Evolutionary conservation across 2,113 vertebrate genomes (phyloP).

Genomic region (Oryzias melastigma): DNA sequence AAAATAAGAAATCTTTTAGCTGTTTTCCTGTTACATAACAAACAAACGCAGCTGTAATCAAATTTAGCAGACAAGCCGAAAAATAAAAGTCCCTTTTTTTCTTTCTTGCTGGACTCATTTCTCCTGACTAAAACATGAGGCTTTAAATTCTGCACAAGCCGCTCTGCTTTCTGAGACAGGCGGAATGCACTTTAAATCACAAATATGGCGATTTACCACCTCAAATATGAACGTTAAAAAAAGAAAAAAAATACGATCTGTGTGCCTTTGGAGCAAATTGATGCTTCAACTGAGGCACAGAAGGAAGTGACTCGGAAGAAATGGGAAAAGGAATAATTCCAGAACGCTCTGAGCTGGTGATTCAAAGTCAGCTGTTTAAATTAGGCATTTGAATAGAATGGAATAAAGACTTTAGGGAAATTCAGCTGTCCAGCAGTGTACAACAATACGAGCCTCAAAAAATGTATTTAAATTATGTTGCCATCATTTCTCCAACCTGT

Average conservation of each 20-base stretch:
- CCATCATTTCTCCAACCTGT: no score
- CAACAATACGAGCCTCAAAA: no score
- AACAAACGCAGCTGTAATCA: constrained; percentile 6
- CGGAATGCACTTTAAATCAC: constrained; percentile 55
- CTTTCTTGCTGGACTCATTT: constrained; percentile 31
- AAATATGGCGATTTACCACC: constrained; percentile 22
- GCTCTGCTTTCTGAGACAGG: constrained; percentile 33
- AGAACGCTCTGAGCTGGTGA: no score
- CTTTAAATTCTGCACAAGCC: constrained; percentile 45
- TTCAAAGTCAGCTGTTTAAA: no score
- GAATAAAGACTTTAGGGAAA: no score
- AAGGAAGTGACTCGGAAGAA: constrained; percentile 2
- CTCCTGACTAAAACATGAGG: constrained; percentile 57
- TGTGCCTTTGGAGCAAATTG: constrained; percentile 18
- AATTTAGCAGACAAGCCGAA: constrained; percentile 22
- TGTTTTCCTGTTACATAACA: constrained; percentile 33
- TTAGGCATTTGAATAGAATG: no score
- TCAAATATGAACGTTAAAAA: background rate
- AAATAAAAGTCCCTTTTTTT: constrained; percentile 7
- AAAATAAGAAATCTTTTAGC: constrained; percentile 5
- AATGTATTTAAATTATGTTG: no score
- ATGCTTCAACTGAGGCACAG: constrained; percentile 4
- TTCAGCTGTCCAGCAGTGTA: no score
- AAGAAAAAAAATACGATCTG: constrained; percentile 7
- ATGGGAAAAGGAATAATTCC: constrained; percentile 2